Conservation (phyloP, 23 tunicate species). For the Aplidium turbinatum region DNA sequence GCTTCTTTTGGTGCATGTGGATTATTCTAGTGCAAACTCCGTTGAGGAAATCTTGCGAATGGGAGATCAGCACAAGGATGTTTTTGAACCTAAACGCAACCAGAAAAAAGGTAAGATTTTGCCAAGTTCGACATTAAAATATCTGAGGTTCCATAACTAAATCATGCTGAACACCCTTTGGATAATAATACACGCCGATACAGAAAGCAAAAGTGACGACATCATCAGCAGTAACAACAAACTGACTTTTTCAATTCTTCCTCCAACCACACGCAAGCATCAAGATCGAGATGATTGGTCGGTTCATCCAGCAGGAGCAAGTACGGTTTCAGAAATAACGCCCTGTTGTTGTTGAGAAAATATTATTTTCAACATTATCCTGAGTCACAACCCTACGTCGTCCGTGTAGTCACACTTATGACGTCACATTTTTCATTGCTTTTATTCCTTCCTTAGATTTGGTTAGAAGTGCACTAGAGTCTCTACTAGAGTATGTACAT, state of each 20-base stretch:
- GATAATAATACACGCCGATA: too few relatives aligned
- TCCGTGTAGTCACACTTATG: not conserved
- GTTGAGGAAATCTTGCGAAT: constrained; percentile 93
- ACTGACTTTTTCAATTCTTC: constrained; percentile 92
- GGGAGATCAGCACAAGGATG: constrained; percentile 85
- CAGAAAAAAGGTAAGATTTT: too few relatives aligned
- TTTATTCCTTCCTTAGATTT: not conserved
- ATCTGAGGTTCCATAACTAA: too few relatives aligned
- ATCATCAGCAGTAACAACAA: too few relatives aligned
- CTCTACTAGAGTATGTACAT: too few relatives aligned
- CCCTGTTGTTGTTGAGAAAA: constrained; percentile 60
- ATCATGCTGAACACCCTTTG: too few relatives aligned
- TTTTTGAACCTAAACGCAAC: constrained; percentile 73
- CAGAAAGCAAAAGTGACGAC: too few relatives aligned
- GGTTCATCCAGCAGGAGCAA: constrained; percentile 92
- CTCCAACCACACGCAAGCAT: constrained; percentile 97
- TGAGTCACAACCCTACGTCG: not conserved
- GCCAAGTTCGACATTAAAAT: too few relatives aligned
- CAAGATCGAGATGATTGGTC: constrained; percentile 90
- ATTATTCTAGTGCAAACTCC: constrained; percentile 91
- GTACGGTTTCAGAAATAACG: constrained; percentile 88
- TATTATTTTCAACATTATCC: not conserved
- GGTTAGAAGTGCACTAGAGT: too few relatives aligned
- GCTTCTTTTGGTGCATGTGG: constrained; percentile 58
- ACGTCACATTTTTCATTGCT: not conserved